Percentiles rank a stretch among this genome's conserved stretches.
Evolutionary conservation across 2,888 invertebrate genomes (phyloP).

Genomic region (Euzophera pinguis): DNA sequence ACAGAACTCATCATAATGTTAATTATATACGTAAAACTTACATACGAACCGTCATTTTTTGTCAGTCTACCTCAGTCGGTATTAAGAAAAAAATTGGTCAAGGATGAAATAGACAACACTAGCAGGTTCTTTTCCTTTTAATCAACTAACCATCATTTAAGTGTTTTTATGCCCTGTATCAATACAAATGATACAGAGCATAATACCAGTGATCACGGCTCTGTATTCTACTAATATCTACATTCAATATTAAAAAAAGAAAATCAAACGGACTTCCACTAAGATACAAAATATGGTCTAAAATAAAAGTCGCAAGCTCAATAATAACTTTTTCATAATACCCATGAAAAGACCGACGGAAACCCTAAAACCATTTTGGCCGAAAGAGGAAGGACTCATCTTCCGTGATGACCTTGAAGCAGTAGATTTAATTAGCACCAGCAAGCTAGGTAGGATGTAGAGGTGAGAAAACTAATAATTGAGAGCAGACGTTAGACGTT

Average conservation of each 20-base stretch:
- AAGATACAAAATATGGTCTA: too few species aligned
- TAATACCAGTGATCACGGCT: too few species aligned
- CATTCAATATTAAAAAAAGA: too few species aligned
- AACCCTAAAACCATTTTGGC: neutral
- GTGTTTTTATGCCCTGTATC: too few species aligned
- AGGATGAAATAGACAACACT: neutral
- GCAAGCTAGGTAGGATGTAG: neutral
- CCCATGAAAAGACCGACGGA: too few species aligned
- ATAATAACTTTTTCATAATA: too few species aligned
- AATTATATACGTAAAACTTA: slow-evolving; percentile 7
- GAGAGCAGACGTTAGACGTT: neutral
- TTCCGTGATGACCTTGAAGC: neutral
- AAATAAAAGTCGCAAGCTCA: too few species aligned
- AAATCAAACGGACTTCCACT: too few species aligned
- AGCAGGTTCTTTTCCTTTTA: neutral
- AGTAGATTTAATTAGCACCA: neutral
- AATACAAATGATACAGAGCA: too few species aligned
- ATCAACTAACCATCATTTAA: too few species aligned
- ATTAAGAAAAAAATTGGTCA: neutral
- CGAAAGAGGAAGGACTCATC: neutral
- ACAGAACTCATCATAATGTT: slow-evolving; percentile 7
- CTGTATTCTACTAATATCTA: too few species aligned
- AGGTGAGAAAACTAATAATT: neutral
- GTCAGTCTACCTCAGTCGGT: neutral
- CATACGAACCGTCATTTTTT: neutral